Evolutionary conservation across 2,113 vertebrate species (phyloP).

Genomic region (Syrmaticus mikado): DNA sequence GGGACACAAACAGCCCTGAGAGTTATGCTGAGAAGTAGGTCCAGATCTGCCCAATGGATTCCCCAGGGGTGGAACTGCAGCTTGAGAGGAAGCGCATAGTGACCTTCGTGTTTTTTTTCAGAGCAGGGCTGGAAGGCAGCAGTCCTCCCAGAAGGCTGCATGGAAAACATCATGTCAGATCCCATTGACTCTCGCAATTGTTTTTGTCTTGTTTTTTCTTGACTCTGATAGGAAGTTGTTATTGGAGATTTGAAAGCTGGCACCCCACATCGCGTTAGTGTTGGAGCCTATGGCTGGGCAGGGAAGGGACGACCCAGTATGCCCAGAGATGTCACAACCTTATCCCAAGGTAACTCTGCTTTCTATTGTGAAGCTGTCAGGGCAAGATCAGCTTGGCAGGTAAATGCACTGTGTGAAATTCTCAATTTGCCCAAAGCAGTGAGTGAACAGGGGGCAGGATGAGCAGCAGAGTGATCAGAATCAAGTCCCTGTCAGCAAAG

Average conservation of each 20-base stretch:
- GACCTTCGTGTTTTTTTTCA: constrained; percentile 30
- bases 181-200: neutral
- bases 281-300: constrained; percentile 87
- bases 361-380: neutral
- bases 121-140: neutral
- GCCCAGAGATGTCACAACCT: constrained; percentile 85
- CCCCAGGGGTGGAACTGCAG: neutral
- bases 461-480: neutral
- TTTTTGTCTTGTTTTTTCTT: constrained; percentile 25
- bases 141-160: neutral
- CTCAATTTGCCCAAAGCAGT: neutral
- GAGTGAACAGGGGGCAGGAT: neutral
- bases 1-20: neutral
- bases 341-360: constrained; percentile 83
- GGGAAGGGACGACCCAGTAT: constrained; percentile 90
- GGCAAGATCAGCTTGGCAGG: neutral
- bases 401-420: neutral
- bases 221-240: constrained; percentile 83
- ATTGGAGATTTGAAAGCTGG: constrained; percentile 86
- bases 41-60: neutral
- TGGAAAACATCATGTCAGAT: neutral
- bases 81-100: constrained; percentile 23
- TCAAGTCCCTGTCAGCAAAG: neutral
- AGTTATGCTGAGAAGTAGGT: constrained; percentile 12
- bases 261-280: constrained; percentile 84